A percentile compares a stretch with the other conserved stretches of the same genome.
Evolutionary conservation across 2,888 invertebrate species (phyloP).

Genomic region (Macaria notata): DNA sequence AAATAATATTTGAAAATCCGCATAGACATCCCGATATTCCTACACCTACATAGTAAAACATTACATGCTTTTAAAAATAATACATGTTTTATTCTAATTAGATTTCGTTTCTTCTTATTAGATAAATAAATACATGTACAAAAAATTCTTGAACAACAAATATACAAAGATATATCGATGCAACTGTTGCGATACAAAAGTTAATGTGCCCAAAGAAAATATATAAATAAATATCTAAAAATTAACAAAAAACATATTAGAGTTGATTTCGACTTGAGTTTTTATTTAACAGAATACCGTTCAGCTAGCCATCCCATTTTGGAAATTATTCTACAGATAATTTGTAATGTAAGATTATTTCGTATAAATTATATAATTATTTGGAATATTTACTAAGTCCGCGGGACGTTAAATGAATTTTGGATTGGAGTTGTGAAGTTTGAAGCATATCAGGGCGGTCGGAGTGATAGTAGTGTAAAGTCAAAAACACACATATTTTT

Average conservation of each 20-base stretch:
- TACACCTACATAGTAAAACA: background rate
- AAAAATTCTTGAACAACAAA: slow-evolving; percentile 8
- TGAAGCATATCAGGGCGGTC: slow-evolving; percentile 67
- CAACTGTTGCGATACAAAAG: too few species aligned
- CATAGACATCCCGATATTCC: slow-evolving; percentile 40
- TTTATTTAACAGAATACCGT: slow-evolving; percentile 24
- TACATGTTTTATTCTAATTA: background rate
- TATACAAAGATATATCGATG: slow-evolving; percentile 7
- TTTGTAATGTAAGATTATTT: slow-evolving; percentile 28
- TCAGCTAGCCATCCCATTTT: slow-evolving; percentile 33
- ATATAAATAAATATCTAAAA: background rate
- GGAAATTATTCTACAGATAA: slow-evolving; percentile 20
- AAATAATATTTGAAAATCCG: slow-evolving; percentile 50
- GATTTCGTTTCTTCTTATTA: slow-evolving; percentile 6
- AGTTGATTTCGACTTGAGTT: slow-evolving; percentile 1
- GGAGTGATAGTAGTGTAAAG: slow-evolving; percentile 35
- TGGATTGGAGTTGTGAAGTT: slow-evolving; percentile 64
- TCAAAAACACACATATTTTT: slow-evolving; percentile 1
- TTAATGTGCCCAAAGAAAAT: slow-evolving; percentile 7
- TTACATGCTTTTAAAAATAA: slow-evolving; percentile 1
- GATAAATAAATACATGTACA: slow-evolving; percentile 18
- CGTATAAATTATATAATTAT: slow-evolving; percentile 23
- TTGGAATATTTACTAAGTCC: slow-evolving; percentile 41
- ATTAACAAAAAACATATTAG: background rate
- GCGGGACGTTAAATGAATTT: slow-evolving; percentile 57